Percentiles rank a stretch among this genome's conserved stretches.
These are phyloP conservation scores for Rhynchomys soricoides DNA, from an alignment of 2,113 vertebrate genomes.

Conservation along the genomic window DNA sequence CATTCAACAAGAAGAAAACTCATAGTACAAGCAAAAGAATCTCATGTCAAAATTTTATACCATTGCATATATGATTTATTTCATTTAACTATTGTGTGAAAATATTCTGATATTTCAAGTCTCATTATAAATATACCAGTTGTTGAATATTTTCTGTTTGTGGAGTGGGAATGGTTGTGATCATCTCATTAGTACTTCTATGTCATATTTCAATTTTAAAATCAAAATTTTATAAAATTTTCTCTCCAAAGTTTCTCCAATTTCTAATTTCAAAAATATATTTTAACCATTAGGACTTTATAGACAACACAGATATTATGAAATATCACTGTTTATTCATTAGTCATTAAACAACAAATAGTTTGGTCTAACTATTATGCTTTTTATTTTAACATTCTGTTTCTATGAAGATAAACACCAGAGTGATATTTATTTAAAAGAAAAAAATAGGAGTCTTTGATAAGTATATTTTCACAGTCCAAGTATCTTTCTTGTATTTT, in stretches of 20 bases:
- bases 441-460: too few species aligned
- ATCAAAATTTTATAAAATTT: conserved; percentile 44
- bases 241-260: background rate
- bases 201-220: conserved; percentile 43
- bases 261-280: too few species aligned
- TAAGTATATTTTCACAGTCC: too few species aligned
- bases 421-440: too few species aligned
- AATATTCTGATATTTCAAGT: background rate
- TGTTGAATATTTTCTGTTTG: background rate
- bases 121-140: background rate
- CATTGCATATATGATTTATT: background rate
- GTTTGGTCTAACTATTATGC: too few species aligned
- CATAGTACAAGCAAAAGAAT: background rate
- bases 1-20: background rate
- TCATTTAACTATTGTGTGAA: background rate
- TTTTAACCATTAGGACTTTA: too few species aligned
- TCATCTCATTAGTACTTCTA: background rate
- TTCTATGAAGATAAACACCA: too few species aligned
- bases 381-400: too few species aligned
- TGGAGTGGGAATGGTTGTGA: background rate
- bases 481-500: too few species aligned
- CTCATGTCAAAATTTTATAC: background rate
- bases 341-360: too few species aligned
- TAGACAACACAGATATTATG: too few species aligned
- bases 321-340: too few species aligned